Evolutionary conservation across 2,797 vertebrate genomes (phyloP), one percentile per base, ranked within the genome.

Genomic region (Helarctos malayanus): DNA sequence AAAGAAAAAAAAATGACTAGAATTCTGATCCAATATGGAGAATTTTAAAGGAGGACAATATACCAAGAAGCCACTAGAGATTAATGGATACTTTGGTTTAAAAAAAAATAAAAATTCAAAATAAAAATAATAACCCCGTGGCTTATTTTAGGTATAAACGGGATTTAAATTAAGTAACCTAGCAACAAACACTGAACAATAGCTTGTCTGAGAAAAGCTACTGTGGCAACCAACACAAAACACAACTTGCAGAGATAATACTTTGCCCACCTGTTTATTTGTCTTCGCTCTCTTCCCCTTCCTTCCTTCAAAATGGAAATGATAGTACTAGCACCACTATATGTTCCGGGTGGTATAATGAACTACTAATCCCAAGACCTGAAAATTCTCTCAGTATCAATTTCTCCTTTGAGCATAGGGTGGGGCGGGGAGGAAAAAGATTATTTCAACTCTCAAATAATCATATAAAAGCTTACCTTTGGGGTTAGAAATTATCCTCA

Each of bases 41-140:
- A 68, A 5, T 75, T 68, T 71, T 47, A 15, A 76, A 84, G 45
- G 75, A 80, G 29, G 57, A 14, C 15, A 61, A 49, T 45, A 49
- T 14, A 35, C 25, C 32, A 16, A 90, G 92, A 92, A 88, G 32
- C 27, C 25, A 78, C 59, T 75, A 85, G 63, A 81, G 59, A 91
- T 80, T 57, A 88, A 97, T 86, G 32, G 32, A 25, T 75, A 54
- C 78, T 94, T 92, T 78, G 16, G 52, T 59, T 78, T 27, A 0
- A 32, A 89, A 68, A 76, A 87, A 92, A 61, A 41, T 27, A 68
- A 80, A 84, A 91, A 23, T 69, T 15, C 11, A 81, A 95, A 83
- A 84, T 92, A 57, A 71, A 91, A 97, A 94, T n/a, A 84, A 87
- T 78, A n/a, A 86, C 19, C 8, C n/a, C 25, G 25, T 78, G 65